A percentile compares a stretch with the other conserved stretches of the same genome.
Evolutionary conservation across 2,113 vertebrate species (phyloP).

Genomic region (Ctenodactylus gundi): DNA sequence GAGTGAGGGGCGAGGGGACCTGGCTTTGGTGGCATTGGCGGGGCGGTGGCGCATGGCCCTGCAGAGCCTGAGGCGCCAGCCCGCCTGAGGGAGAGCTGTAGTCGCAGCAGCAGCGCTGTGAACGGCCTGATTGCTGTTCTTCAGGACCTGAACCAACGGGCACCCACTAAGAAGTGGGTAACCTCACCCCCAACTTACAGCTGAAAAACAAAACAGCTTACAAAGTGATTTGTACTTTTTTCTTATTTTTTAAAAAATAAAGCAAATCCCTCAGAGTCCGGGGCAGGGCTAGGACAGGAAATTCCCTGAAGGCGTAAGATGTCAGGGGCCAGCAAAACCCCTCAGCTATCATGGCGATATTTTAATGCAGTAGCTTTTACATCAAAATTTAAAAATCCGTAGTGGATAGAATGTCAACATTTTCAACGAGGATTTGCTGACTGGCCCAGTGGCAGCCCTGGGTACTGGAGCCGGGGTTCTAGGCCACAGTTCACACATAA

Average conservation of each 20-base stretch:
- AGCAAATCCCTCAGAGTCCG: neutral
- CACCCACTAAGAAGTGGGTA: rapidly evolving
- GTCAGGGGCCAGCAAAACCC: neutral
- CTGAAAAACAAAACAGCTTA: neutral
- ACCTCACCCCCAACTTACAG: neutral
- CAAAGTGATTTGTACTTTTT: neutral
- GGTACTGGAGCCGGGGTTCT: neutral
- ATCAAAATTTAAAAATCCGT: neutral
- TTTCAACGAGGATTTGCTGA: neutral
- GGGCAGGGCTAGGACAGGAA: neutral
- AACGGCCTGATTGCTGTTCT: neutral
- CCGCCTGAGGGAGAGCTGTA: neutral
- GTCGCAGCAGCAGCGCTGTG: rapidly evolving
- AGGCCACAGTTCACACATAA: neutral
- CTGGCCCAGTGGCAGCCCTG: neutral
- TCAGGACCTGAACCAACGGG: too few relatives aligned
- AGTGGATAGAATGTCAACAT: neutral
- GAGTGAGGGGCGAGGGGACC: too few relatives aligned
- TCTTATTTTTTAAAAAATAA: neutral
- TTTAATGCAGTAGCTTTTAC: neutral
- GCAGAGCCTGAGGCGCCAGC: too few relatives aligned
- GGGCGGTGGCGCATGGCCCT: too few relatives aligned
- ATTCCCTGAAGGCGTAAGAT: neutral
- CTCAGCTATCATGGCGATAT: neutral
- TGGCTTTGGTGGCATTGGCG: too few relatives aligned